Evolutionary conservation across 2,113 vertebrate genomes (phyloP), one percentile per base, ranked within the genome.

Genomic region (Chascanopsetta lugubris): DNA sequence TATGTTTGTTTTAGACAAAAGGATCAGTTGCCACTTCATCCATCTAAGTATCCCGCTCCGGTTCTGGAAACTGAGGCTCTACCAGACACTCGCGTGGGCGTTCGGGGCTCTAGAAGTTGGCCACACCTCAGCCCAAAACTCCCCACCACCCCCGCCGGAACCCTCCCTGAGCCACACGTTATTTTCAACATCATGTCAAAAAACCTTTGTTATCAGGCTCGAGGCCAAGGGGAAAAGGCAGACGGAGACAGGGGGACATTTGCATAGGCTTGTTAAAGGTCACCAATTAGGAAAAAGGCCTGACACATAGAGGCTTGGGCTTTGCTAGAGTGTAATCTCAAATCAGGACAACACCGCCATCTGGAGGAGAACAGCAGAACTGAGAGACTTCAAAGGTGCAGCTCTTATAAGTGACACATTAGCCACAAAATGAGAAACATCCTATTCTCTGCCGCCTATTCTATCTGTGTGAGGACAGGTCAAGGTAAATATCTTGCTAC

Each of bases 1-100:
- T 71, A 76, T 86, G 77, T 91, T 90, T 88, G 87, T 87, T 86
- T 87, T 76, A 85, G 74, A 70, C 88, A 91, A 91, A 89, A 85
- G 85, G 69, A 85, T 88, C 83, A 79, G 49, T 75, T 73, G 70
- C 81, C 85, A 86, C 85, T 87, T 82, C 88, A 88, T 91, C 84
- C 83, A 78, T 89, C 26, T 21, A 78, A 83, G 63, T 82, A 79
- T 83, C 86, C 80, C 71, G 66, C 57, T 74, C 77, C 75, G 13
- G 34, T 38, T 38, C 34, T 38, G 34, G 34, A 38, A 38, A 38
- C 15, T 38, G 34, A 38, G 15, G 13, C 15, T 6, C 72, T 55
- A 67, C 54, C 64, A 72, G 45, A 47, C 22, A 22, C 69, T 56
- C 3, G 17, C 34, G 47, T 62, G 60, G 47, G 65, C 4, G 18